phyloP scores from a whole-genome alignment of 2,113 vertebrate species.

The Hemibagrus wyckioides region DNA sequence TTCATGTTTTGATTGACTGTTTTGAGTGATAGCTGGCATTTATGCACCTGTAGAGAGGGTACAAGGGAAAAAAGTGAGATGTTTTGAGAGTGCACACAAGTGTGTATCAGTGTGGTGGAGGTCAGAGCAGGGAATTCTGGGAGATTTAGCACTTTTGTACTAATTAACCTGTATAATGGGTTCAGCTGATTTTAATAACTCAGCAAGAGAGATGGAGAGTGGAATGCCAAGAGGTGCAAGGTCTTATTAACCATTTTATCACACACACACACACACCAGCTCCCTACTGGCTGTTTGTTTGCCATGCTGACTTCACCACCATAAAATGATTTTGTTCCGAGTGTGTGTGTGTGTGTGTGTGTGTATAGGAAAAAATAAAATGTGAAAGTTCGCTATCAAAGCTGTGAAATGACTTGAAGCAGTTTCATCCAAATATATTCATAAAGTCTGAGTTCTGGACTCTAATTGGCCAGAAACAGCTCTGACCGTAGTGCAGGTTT shows the following conservation, averaged over 20 bases:
- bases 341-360: slow-evolving; percentile 2
- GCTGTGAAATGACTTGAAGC: neutral
- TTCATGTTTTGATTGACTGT: slow-evolving; percentile 39
- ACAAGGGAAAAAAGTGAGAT: neutral
- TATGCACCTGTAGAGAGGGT: slow-evolving; percentile 55
- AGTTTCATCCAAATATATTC: neutral
- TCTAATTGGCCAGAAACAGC: neutral
- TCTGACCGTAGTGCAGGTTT: too few relatives aligned
- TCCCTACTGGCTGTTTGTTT: slow-evolving; percentile 12
- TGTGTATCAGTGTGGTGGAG: neutral
- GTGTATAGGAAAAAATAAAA: too few relatives aligned
- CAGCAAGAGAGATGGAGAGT: slow-evolving; percentile 53
- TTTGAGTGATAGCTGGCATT: slow-evolving; percentile 74
- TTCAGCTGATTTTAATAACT: slow-evolving; percentile 70
- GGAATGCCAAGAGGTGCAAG: slow-evolving; percentile 77
- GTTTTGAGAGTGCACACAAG: neutral
- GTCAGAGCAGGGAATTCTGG: slow-evolving; percentile 65
- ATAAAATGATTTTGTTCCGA: neutral
- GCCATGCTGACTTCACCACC: neutral
- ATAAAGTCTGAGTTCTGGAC: neutral
- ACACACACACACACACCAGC: slow-evolving; percentile 45
- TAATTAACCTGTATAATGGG: slow-evolving; percentile 77
- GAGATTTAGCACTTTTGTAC: slow-evolving; percentile 70
- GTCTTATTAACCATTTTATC: slow-evolving; percentile 59
- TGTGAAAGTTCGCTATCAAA: neutral